Evolutionary conservation across 2,888 invertebrate genomes (phyloP).

Genomic region (Neoascia interrupta): DNA sequence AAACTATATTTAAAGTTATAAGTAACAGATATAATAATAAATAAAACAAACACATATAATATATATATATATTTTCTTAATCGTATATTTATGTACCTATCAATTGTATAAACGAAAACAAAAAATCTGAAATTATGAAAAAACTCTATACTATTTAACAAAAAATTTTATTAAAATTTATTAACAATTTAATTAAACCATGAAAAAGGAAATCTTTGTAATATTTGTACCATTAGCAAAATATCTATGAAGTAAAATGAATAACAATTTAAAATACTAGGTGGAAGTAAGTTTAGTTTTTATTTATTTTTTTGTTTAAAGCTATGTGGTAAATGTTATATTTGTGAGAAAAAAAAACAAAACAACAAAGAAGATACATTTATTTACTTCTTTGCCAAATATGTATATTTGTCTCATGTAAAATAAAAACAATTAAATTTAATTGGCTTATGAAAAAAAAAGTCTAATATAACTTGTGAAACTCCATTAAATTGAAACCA

Average conservation of each 20-base stretch:
- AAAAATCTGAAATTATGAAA: conserved; percentile 31
- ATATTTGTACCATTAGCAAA: conserved; percentile 52
- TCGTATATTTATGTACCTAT: conserved; percentile 69
- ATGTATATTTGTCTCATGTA: conserved; percentile 32
- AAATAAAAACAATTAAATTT: conserved; percentile 24
- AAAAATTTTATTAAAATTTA: conserved; percentile 51
- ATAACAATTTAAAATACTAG: conserved; percentile 25
- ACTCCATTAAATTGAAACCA: conserved; percentile 49
- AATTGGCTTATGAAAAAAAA: conserved; percentile 21
- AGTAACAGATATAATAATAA: conserved; percentile 53
- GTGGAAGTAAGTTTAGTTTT: too few relatives aligned
- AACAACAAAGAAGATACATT: conserved; percentile 27
- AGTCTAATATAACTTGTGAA: conserved; percentile 28
- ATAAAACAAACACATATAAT: conserved; percentile 45
- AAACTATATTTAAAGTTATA: conserved; percentile 66
- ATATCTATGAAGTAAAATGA: conserved; percentile 23
- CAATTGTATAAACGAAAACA: conserved; percentile 61
- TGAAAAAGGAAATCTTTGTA: conserved; percentile 52
- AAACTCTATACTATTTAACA: conserved; percentile 57
- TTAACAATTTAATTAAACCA: conserved; percentile 30
- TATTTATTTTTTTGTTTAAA: conserved; percentile 41
- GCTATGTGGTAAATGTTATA: conserved; percentile 52
- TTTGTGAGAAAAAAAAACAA: conserved; percentile 14
- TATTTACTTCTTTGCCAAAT: conserved; percentile 25
- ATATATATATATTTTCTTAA: conserved; percentile 69